Evolutionary conservation across 2,888 invertebrate genomes (phyloP).

Genomic region (Xylota sylvarum): DNA sequence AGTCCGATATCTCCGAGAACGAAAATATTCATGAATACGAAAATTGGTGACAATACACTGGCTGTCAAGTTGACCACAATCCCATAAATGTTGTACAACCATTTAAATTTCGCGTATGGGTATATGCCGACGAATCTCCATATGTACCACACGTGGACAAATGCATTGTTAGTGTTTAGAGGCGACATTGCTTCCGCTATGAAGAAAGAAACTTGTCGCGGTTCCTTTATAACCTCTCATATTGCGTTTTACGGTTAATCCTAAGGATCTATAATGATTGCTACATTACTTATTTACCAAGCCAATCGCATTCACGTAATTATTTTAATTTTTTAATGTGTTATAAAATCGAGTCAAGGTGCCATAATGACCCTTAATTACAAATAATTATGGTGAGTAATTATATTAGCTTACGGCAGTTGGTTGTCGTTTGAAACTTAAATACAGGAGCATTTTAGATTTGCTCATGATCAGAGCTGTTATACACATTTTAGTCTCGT

Average conservation of each 20-base stretch:
- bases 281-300: not conserved
- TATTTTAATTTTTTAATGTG: no score
- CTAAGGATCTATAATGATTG: not conserved
- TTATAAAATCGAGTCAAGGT: no score
- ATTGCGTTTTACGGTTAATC: not conserved
- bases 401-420: no score
- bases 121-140: conserved; percentile 49
- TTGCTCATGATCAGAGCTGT: no score
- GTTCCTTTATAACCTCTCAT: no score
- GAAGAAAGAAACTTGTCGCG: not conserved
- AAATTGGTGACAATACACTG: conserved; percentile 37
- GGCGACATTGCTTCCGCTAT: not conserved
- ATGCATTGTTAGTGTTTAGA: conserved; percentile 28
- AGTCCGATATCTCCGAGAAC: conserved; percentile 23
- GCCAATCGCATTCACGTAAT: no score
- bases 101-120: conserved; percentile 16
- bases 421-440: no score
- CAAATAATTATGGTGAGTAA: no score
- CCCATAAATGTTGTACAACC: conserved; percentile 44
- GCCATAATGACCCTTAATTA: no score
- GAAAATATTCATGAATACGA: conserved; percentile 21
- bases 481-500: no score
- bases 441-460: no score
- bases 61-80: conserved; percentile 22
- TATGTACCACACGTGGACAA: conserved; percentile 11